A percentile compares a stretch with the other conserved stretches of the same genome.
phyloP scores from a whole-genome alignment of 2,113 vertebrate genomes.

The Pituophis catenifer region DNA sequence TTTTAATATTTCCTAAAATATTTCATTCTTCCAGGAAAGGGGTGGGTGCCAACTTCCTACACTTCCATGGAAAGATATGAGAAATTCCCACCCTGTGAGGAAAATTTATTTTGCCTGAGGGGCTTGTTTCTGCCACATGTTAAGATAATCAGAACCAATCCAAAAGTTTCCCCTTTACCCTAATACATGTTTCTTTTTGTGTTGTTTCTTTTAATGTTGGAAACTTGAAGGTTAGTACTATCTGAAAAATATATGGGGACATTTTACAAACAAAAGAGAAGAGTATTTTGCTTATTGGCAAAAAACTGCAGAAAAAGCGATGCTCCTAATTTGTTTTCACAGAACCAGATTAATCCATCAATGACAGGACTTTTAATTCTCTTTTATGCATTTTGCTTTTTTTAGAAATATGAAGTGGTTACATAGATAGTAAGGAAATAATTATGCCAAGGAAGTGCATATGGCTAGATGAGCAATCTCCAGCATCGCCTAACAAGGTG shows the following conservation, averaged over 20 bases:
- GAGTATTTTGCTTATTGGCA: not conserved
- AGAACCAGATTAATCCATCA: not conserved
- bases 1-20: no score
- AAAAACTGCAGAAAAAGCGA: not conserved
- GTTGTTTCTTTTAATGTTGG: not conserved
- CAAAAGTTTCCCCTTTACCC: not conserved
- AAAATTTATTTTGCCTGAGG: not conserved
- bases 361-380: not conserved
- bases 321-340: not conserved
- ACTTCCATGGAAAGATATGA: not conserved
- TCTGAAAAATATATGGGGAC: not conserved
- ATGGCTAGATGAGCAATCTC: not conserved
- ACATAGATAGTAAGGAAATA: not conserved
- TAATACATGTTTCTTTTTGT: rapidly evolving
- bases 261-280: not conserved
- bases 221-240: not conserved
- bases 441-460: not conserved
- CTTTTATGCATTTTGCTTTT: not conserved
- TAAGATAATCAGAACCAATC: not conserved
- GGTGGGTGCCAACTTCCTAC: no score
- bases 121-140: not conserved
- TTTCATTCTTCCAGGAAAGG: no score
- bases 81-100: not conserved
- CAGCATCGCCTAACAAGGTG: not conserved
- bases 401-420: not conserved